Conservation (phyloP, 2,888 invertebrate genomes). For the Melipona bicolor region DNA sequence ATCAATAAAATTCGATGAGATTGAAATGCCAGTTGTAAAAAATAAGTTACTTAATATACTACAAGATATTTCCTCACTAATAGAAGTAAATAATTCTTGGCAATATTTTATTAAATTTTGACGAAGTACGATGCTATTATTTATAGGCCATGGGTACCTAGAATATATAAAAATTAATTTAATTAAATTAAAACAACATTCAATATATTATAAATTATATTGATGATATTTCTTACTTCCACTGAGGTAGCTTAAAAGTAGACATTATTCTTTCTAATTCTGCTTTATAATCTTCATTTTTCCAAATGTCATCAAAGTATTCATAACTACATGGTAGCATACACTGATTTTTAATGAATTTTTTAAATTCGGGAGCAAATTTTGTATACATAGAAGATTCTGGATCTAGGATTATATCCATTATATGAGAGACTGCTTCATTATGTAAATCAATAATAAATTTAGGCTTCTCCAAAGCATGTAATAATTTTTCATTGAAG, state of each 20-base stretch:
- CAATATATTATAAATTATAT: not conserved
- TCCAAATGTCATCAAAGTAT: constrained; percentile 88
- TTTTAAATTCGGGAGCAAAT: constrained; percentile 88
- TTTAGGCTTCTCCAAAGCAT: constrained; percentile 86
- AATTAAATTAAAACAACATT: constrained; percentile 1
- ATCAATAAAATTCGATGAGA: constrained; percentile 73
- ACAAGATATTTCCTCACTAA: constrained; percentile 64
- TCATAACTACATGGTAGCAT: constrained; percentile 88
- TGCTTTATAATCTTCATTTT: constrained; percentile 84
- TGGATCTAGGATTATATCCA: constrained; percentile 86
- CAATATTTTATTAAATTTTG: constrained; percentile 74
- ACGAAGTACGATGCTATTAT: constrained; percentile 71
- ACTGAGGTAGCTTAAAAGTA: constrained; percentile 86
- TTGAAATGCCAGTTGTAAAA: constrained; percentile 64
- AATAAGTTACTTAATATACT: constrained; percentile 75
- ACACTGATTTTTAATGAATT: constrained; percentile 83
- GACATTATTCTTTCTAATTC: constrained; percentile 86
- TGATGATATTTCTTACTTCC: constrained; percentile 75
- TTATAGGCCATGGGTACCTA: constrained; percentile 79
- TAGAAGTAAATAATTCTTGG: constrained; percentile 67
- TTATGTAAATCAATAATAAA: constrained; percentile 88
- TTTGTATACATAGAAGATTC: constrained; percentile 86
- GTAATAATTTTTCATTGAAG: constrained; percentile 72
- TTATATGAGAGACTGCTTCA: constrained; percentile 87
- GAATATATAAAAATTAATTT: constrained; percentile 37